Evolutionary conservation across 2,113 vertebrate species (phyloP), one percentile per base, ranked within the genome.

Genomic region (Rhinopomastus cyanomelas): DNA sequence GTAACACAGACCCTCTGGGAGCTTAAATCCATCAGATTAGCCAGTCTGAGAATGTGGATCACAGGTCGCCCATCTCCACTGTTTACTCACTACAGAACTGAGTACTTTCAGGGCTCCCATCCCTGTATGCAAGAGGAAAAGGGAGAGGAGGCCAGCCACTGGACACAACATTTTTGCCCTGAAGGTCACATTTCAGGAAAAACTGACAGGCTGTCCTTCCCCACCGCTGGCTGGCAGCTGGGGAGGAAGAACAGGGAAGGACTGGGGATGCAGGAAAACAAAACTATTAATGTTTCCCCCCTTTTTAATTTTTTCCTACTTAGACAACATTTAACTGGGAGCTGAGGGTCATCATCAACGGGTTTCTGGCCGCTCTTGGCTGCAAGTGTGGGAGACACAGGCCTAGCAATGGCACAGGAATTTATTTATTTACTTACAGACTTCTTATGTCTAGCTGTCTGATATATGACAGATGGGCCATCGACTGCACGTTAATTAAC

Each of bases 241-340:
- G 66, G 66, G 66, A 90, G 62, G 67, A 87, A 94, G 81, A 87
- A 42, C 71, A 95, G 84, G 67, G 95, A 94, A 78, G 59, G 13
- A 26, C 71, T 37, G 34, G 71, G 81, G 93, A 90, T 30, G 64
- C 42, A 94, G 94, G 84, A 93, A 94, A 94, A 81, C 74, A 87
- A 76, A 81, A 92, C 51, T 17, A 44, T 64, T 64, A 20, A 27
- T 83, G 56, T 72, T 80, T 94, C 93, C 29, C 18, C 4, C 4
- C 5, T 13, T 14, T 22, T 26, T 57, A 13, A 17, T 42, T 37
- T 12, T 8, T 5, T 6, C 32, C 44, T 37, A 30, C 36, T 68
- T 57, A 72, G 57, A n/a, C 52, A 88, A 25, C 11, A 60, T 90
- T 75, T 68, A 72, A 61, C 19, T 87, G 86, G 64, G 74, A 91